A percentile compares a stretch with the other conserved stretches of the same genome.
Conservation (phyloP, 2,113 vertebrate genomes). For the Lasiurus borealis region DNA sequence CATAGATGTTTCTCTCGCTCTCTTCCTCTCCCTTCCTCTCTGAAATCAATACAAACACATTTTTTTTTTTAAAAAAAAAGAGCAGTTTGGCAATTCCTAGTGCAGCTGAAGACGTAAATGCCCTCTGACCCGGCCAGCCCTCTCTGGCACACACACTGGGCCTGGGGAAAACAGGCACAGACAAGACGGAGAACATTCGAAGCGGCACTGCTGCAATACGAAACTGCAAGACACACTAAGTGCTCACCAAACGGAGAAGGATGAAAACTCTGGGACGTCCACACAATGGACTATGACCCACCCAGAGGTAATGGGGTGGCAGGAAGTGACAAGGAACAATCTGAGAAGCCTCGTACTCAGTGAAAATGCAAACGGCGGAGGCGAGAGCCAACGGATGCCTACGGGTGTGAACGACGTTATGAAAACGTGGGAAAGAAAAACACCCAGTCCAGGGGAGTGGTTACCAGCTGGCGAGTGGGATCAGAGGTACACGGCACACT, state of each 20-base stretch:
- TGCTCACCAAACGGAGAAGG: neutral
- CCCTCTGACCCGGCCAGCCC: neutral
- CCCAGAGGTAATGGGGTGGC: neutral
- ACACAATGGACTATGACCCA: neutral
- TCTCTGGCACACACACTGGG: neutral
- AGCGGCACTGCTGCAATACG: accelerated
- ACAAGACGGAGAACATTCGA: neutral
- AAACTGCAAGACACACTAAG: neutral
- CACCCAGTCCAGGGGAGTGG: neutral
- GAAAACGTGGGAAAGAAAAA: neutral
- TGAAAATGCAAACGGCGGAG: neutral
- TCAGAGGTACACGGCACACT: neutral
- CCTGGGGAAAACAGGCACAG: neutral
- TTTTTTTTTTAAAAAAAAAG: too few relatives aligned
- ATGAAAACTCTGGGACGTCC: neutral
- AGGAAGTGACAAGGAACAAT: neutral
- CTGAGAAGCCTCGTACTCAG: neutral
- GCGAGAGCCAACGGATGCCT: neutral
- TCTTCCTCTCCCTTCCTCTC: too few relatives aligned
- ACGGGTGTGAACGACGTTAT: neutral
- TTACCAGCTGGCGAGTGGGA: neutral
- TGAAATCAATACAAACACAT: too few relatives aligned
- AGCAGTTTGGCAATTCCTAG: neutral
- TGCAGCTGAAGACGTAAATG: neutral
- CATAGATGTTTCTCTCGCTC: too few relatives aligned